A percentile compares a stretch with the other conserved stretches of the same genome.
phyloP scores from a whole-genome alignment of 2,888 invertebrate species.

The Latrodectus elegans region DNA sequence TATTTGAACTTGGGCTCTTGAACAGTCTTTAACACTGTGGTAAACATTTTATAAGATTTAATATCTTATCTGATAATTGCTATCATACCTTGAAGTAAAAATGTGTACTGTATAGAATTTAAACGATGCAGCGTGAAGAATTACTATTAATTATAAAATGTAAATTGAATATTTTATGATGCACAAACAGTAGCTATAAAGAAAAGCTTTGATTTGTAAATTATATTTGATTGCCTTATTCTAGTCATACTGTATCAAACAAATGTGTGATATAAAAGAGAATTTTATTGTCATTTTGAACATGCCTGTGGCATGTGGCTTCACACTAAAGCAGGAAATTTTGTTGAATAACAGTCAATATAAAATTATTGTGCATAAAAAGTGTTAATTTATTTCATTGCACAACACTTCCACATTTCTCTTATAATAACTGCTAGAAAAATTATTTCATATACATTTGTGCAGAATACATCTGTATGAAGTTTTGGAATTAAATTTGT shows the following conservation, averaged over 20 bases:
- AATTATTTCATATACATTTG: too few relatives aligned
- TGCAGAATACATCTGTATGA: too few relatives aligned
- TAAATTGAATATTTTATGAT: slow-evolving; percentile 30
- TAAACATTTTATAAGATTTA: not conserved
- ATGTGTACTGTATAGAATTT: not conserved
- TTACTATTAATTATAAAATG: not conserved
- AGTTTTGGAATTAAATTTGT: too few relatives aligned
- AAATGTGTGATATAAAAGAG: slow-evolving; percentile 45
- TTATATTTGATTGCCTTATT: slow-evolving; percentile 58
- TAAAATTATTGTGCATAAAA: slow-evolving; percentile 23
- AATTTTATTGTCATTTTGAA: slow-evolving; percentile 51
- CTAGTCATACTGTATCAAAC: slow-evolving; percentile 62
- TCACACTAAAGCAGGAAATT: slow-evolving; percentile 50
- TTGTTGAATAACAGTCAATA: slow-evolving; percentile 59
- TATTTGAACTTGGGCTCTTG: too few relatives aligned
- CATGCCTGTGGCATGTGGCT: slow-evolving; percentile 55
- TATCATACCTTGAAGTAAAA: not conserved
- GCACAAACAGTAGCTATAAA: slow-evolving; percentile 48
- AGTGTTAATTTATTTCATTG: too few relatives aligned
- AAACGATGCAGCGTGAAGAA: too few relatives aligned
- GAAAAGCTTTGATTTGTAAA: slow-evolving; percentile 36
- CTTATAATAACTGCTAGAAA: too few relatives aligned
- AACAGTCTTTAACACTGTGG: too few relatives aligned
- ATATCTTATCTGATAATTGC: not conserved
- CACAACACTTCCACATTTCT: too few relatives aligned